These are phyloP conservation scores for Cyprinodon diabolis DNA, from an alignment of 2,797 vertebrate genomes.

Conservation along the genomic window DNA sequence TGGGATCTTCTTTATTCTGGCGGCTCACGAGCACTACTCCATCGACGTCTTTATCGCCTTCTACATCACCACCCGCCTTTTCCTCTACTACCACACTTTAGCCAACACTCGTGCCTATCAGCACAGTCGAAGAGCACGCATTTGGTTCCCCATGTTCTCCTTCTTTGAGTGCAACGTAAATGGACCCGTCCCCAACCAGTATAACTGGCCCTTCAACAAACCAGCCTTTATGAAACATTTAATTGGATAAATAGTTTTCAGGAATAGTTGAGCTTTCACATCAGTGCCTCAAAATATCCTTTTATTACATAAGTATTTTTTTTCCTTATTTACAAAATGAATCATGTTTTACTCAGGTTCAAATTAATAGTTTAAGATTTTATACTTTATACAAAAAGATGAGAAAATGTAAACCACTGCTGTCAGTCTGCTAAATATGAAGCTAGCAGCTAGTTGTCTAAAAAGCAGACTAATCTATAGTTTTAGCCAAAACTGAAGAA, in stretches of 20 bases:
- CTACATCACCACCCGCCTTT: slow-evolving; percentile 98
- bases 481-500: background rate
- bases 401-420: background rate
- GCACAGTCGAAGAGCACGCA: slow-evolving; percentile 91
- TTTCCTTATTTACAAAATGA: background rate
- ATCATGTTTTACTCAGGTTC: slow-evolving; percentile 17
- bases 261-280: slow-evolving; percentile 11
- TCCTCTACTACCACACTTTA: slow-evolving; percentile 96
- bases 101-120: slow-evolving; percentile 95
- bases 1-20: slow-evolving; percentile 98
- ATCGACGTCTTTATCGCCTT: slow-evolving; percentile 99
- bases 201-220: slow-evolving; percentile 93
- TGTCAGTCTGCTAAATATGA: background rate
- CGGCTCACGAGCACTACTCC: slow-evolving; percentile 97
- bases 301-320: slow-evolving; percentile 10
- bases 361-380: slow-evolving; percentile 5
- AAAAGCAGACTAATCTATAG: background rate
- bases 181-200: slow-evolving; percentile 95
- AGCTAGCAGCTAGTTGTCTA: background rate
- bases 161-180: slow-evolving; percentile 98
- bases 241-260: slow-evolving; percentile 81
- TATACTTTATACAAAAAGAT: background rate
- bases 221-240: slow-evolving; percentile 89
- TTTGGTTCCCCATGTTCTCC: slow-evolving; percentile 99
- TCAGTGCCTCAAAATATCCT: slow-evolving; percentile 17